Base-by-base conservation (phyloP, 2,113 vertebrate species). In the Sylvia atricapilla region DNA sequence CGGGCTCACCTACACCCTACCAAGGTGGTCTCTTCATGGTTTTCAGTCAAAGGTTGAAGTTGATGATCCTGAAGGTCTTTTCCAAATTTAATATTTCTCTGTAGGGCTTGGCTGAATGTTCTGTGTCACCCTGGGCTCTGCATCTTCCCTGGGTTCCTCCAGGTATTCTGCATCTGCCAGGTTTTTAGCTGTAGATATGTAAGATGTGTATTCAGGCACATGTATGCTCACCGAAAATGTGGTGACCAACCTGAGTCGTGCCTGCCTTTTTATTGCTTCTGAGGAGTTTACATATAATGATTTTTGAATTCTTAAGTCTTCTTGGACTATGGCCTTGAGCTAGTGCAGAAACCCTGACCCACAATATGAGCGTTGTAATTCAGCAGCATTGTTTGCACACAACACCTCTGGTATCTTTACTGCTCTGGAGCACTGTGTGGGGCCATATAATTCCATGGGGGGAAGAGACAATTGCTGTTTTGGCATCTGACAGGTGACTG, bases 21-120 rank as follows among this genome's bases (percentile, higher is more conserved):
- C 24, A 5, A n/a, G 46, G 23, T 49, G n/a, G 21, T 37, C 41
- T 18, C 6, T 4, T 66, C 9, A 0, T 4, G 25, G 41, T 6
- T 49, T 43, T 35, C 31, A 7, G n/a, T 13, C 58, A 16, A 25
- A 63, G 13, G 49, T 1, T 39, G 44, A 13, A 52, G 16, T 3
- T 10, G 55, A 23, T 33, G 21, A 20, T 28, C 56, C 27, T 49
- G 35, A 49, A 50, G 22, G 8, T 56, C 31, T 63, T 84, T 55
- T 49, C 47, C 49, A 56, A 55, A 33, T 6, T 14, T 33, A 16
- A 3, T 31, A 28, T 2, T 31, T 76, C 21, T 22, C 4, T 33
- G 16, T 13, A 60, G 44, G 50, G 25, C 21, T 77, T 82, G 73
- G 31, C 10, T 90, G 77, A 24, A 11, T 50, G n/a, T 78, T 67